Percentiles rank a stretch among this genome's conserved stretches.
phyloP scores from a whole-genome alignment of 2,797 vertebrate species.

The Thamnophis elegans region DNA sequence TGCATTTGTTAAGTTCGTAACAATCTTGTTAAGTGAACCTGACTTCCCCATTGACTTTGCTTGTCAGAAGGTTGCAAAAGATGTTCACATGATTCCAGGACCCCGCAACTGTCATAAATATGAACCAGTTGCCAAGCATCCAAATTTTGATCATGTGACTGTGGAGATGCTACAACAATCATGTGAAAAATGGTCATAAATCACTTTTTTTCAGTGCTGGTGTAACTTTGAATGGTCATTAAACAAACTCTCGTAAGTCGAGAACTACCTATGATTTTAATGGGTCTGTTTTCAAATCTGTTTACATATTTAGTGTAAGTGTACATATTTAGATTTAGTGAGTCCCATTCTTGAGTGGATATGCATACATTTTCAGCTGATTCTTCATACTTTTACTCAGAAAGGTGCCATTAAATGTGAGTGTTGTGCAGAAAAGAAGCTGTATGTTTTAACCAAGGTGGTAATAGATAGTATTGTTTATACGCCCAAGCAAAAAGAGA shows the following conservation, averaged over 20 bases:
- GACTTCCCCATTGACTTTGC: not conserved
- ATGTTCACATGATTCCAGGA: not conserved
- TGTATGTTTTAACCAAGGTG: conserved; percentile 17
- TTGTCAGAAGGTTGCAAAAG: not conserved
- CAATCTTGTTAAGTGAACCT: not conserved
- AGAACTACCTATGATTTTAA: not conserved
- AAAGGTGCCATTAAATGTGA: not conserved
- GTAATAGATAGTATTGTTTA: not conserved
- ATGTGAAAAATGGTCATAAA: not conserved
- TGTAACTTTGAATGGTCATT: not conserved
- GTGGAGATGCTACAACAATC: not conserved
- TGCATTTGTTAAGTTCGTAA: not conserved
- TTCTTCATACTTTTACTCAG: not conserved
- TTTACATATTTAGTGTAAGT: not conserved
- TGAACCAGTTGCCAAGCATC: not conserved
- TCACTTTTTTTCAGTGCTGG: not conserved
- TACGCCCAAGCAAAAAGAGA: not conserved
- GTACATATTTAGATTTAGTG: not conserved
- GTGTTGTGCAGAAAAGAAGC: conserved; percentile 16
- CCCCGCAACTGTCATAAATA: not conserved
- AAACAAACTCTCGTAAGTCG: not conserved
- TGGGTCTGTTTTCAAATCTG: not conserved
- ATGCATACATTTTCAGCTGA: not conserved
- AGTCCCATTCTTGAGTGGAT: not conserved
- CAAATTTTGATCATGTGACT: not conserved